A percentile compares a stretch with the other conserved stretches of the same genome.
Evolutionary conservation across 64 coral and sea anemone genomes (phyloP).

Genomic region (Stichodactyla mertensii): DNA sequence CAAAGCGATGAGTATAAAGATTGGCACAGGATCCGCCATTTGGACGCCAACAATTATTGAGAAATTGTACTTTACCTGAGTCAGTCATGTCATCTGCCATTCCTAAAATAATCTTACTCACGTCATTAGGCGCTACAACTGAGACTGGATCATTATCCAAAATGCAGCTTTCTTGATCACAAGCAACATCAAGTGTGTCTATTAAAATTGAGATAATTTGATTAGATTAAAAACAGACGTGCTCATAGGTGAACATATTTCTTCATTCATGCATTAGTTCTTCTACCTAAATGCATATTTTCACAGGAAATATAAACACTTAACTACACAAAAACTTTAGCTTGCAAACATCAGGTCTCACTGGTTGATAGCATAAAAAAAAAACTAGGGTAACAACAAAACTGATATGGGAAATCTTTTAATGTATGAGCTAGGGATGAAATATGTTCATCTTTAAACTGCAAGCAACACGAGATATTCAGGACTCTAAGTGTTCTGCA

Average conservation of each 20-base stretch:
- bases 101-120: background rate
- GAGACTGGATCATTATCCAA: slow-evolving; percentile 8
- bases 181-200: background rate
- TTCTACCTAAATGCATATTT: background rate
- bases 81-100: slow-evolving; percentile 20
- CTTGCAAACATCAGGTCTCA: too few species aligned
- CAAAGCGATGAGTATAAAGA: slow-evolving; percentile 3
- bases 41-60: slow-evolving; percentile 30
- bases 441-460: slow-evolving; percentile 33
- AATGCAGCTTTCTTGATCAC: slow-evolving; percentile 1
- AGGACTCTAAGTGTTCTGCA: slow-evolving; percentile 29
- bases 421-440: slow-evolving; percentile 12
- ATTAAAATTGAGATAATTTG: background rate
- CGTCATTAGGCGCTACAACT: slow-evolving; percentile 31
- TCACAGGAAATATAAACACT: too few species aligned
- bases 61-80: slow-evolving; percentile 28
- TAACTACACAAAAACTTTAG: too few species aligned
- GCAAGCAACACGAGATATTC: slow-evolving; percentile 29
- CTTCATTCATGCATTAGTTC: background rate
- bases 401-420: slow-evolving; percentile 17
- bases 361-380: slow-evolving; percentile 5
- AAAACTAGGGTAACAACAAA: slow-evolving; percentile 15
- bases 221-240: slow-evolving; percentile 5
- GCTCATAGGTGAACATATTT: slow-evolving; percentile 5
- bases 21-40: slow-evolving; percentile 8